Conservation (phyloP, 2,888 invertebrate genomes). For the Aricia artaxerxes region DNA sequence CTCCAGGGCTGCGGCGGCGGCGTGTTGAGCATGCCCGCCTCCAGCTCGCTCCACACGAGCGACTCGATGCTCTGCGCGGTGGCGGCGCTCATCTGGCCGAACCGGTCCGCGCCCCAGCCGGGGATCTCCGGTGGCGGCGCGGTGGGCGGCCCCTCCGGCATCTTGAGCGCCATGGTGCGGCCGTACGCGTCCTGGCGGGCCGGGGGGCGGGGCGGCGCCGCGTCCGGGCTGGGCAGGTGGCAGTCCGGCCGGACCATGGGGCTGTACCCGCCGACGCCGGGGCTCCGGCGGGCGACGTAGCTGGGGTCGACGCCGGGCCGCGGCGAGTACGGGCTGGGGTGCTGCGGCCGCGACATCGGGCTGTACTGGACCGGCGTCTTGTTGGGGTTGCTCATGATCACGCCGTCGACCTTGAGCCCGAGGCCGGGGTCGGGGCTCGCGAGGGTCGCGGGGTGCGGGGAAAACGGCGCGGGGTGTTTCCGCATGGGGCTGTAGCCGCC, state of each 20-base stretch:
- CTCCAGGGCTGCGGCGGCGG: constrained; percentile 65
- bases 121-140: constrained; percentile 56
- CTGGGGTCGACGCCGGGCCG: constrained; percentile 65
- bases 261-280: constrained; percentile 68
- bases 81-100: constrained; percentile 53
- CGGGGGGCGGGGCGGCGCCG: constrained; percentile 52
- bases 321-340: constrained; percentile 71
- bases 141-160: constrained; percentile 55
- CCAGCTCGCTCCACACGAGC: constrained; percentile 51
- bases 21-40: constrained; percentile 56
- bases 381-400: constrained; percentile 59
- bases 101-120: constrained; percentile 62
- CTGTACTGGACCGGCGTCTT: constrained; percentile 72
- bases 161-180: constrained; percentile 53
- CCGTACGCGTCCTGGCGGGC: constrained; percentile 60
- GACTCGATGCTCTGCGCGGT: constrained; percentile 57
- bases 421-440: constrained; percentile 69
- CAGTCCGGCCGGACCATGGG: constrained; percentile 71
- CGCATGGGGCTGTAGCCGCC: constrained; percentile 75
- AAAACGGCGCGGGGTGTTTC: constrained; percentile 72
- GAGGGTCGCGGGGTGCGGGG: constrained; percentile 71
- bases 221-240: constrained; percentile 67
- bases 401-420: constrained; percentile 59
- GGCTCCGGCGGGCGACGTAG: constrained; percentile 66
- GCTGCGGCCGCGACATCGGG: constrained; percentile 72